Conservation (phyloP, 2,797 vertebrate species). For the Micrastur ruficollis region DNA sequence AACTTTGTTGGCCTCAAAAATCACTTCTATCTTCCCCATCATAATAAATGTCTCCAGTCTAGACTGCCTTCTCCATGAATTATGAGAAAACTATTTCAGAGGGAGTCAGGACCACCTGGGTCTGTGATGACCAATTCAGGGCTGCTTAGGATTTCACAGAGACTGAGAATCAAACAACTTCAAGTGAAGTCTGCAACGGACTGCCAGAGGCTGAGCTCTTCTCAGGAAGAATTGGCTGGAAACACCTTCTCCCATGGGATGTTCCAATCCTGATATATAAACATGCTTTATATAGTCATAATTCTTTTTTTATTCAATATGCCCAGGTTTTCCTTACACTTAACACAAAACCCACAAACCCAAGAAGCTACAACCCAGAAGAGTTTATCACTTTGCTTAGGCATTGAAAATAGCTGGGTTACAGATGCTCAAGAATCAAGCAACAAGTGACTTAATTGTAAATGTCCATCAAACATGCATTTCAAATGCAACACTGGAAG, state of each 20-base stretch:
- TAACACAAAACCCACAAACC: not conserved
- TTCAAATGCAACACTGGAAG: not conserved
- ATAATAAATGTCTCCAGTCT: not conserved
- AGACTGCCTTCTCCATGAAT: not conserved
- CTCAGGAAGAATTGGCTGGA: not conserved
- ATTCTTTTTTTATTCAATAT: not conserved
- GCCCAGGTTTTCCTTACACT: not conserved
- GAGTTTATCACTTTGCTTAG: not conserved
- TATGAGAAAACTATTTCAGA: not conserved
- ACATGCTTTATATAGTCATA: not conserved
- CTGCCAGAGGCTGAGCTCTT: not conserved
- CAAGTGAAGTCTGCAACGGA: not conserved
- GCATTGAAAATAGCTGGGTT: not conserved
- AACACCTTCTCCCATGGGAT: not conserved
- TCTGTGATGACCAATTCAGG: not conserved
- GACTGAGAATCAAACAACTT: not conserved
- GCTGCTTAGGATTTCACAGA: not conserved
- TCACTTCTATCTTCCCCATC: not conserved
- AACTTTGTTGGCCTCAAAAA: conserved; percentile 53
- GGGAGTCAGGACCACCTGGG: not conserved
- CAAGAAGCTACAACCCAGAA: not conserved
- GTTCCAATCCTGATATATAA: not conserved
- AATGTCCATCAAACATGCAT: not conserved
- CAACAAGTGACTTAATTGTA: not conserved
- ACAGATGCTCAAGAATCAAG: not conserved